These are phyloP conservation scores for Torymus texanus DNA, from an alignment of 2,888 invertebrate species.

Conservation along the genomic window DNA sequence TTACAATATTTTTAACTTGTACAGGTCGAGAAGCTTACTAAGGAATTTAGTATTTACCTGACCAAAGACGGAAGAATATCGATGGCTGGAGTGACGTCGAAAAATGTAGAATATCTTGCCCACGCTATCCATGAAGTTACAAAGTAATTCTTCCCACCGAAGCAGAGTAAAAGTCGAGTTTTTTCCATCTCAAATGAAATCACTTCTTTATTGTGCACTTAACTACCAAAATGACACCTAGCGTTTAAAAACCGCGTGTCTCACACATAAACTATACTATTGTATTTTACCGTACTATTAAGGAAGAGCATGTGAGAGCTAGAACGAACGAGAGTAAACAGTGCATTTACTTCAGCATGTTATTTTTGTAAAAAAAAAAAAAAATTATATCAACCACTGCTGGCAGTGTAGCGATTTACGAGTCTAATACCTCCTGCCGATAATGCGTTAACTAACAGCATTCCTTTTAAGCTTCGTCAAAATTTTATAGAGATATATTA, in stretches of 20 bases:
- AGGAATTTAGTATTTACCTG: conserved; percentile 94
- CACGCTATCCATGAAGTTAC: conserved; percentile 95
- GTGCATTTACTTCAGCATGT: conserved; percentile 61
- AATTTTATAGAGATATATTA: conserved; percentile 49
- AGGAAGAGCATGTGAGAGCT: conserved; percentile 1
- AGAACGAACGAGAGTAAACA: conserved; percentile 23
- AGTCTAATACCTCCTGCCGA: conserved; percentile 32
- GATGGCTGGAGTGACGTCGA: conserved; percentile 95
- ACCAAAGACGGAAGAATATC: conserved; percentile 99
- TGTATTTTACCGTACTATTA: conserved; percentile 34
- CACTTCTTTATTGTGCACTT: conserved; percentile 41
- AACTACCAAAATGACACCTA: conserved; percentile 22
- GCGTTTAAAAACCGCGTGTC: background rate
- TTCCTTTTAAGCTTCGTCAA: conserved; percentile 41
- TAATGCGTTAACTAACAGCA: conserved; percentile 22
- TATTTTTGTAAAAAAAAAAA: conserved; percentile 61
- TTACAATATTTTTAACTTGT: conserved; percentile 63
- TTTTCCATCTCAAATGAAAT: conserved; percentile 27
- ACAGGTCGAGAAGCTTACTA: conserved; percentile 89
- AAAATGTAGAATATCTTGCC: conserved; percentile 96
- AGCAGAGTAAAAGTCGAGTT: conserved; percentile 8
- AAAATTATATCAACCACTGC: conserved; percentile 59
- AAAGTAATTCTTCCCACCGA: conserved; percentile 76
- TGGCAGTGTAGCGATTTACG: conserved; percentile 62
- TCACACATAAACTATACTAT: conserved; percentile 13